Conservation (phyloP, 35 echinoderm and acorn worm genomes). For the Amphiura filiformis region DNA sequence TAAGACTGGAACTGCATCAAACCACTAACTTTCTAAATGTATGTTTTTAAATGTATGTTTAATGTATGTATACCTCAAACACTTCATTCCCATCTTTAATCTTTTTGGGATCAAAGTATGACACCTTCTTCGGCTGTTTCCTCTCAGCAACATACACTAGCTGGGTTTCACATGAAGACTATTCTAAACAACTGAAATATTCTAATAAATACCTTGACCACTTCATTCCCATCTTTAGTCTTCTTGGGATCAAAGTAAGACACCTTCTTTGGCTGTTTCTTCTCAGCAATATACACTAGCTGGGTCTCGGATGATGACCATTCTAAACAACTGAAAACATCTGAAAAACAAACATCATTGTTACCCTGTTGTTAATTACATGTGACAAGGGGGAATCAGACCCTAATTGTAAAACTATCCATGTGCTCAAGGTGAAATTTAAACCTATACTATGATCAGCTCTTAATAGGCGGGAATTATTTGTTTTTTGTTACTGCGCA, state of each 20-base stretch:
- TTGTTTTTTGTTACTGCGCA: too few relatives aligned
- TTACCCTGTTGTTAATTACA: not conserved
- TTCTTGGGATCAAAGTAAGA: conserved; percentile 64
- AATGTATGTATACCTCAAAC: not conserved
- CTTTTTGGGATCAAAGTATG: not conserved
- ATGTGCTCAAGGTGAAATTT: too few relatives aligned
- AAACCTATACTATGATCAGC: too few relatives aligned
- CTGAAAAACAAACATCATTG: too few relatives aligned
- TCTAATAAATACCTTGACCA: conserved; percentile 15
- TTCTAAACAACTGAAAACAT: conserved; percentile 61
- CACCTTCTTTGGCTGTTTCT: conserved; percentile 68
- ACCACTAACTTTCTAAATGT: not conserved
- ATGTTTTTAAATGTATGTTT: not conserved
- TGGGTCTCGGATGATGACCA: conserved; percentile 56
- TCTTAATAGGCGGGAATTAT: too few relatives aligned
- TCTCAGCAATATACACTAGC: conserved; percentile 78
- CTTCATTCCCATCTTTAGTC: not conserved
- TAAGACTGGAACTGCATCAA: too few relatives aligned
- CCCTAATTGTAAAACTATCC: too few relatives aligned
- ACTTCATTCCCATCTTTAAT: not conserved
- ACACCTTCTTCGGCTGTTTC: not conserved
- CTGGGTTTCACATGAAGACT: not conserved
- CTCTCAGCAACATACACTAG: not conserved
- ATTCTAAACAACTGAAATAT: not conserved
- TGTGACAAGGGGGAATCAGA: not conserved